phyloP scores from a whole-genome alignment of 1,140 invertebrate genomes.

The Spodoptera frugiperda region DNA sequence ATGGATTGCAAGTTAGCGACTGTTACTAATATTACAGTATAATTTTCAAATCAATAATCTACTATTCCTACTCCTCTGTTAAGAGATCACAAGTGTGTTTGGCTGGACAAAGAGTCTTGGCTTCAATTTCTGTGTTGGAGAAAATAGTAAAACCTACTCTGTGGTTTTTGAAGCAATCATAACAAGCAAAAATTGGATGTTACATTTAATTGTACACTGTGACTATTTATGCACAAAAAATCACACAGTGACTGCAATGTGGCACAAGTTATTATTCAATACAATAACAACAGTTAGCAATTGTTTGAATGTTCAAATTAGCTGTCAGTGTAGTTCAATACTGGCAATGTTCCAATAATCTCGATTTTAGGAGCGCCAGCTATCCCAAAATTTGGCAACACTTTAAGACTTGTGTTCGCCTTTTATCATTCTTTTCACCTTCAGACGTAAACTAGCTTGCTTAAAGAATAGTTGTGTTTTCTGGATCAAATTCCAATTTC shows the following conservation, averaged over 20 bases:
- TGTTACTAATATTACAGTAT: background rate
- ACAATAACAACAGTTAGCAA: background rate
- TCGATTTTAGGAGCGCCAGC: slow-evolving; percentile 57
- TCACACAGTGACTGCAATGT: too few relatives aligned
- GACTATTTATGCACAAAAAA: too few relatives aligned
- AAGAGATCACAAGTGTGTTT: too few relatives aligned
- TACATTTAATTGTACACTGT: too few relatives aligned
- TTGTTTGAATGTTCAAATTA: slow-evolving; percentile 45
- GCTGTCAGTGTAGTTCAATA: slow-evolving; percentile 56
- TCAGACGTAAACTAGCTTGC: slow-evolving; percentile 64
- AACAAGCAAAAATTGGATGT: too few relatives aligned
- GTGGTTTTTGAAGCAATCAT: too few relatives aligned
- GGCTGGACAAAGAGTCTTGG: too few relatives aligned
- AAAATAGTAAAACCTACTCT: too few relatives aligned
- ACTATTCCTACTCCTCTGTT: too few relatives aligned
- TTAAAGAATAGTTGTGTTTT: slow-evolving; percentile 38
- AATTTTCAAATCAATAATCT: too few relatives aligned
- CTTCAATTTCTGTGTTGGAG: too few relatives aligned
- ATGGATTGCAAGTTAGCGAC: background rate
- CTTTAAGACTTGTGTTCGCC: slow-evolving; percentile 63
- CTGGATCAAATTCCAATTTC: slow-evolving; percentile 1
- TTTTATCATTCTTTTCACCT: slow-evolving; percentile 77
- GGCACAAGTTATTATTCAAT: too few relatives aligned
- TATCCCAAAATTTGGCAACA: slow-evolving; percentile 76
- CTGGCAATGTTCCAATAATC: slow-evolving; percentile 73